Evolutionary conservation across 1,140 invertebrate species (phyloP), one percentile per base, ranked within the genome.

Genomic region (Hypsibius dujardini): DNA sequence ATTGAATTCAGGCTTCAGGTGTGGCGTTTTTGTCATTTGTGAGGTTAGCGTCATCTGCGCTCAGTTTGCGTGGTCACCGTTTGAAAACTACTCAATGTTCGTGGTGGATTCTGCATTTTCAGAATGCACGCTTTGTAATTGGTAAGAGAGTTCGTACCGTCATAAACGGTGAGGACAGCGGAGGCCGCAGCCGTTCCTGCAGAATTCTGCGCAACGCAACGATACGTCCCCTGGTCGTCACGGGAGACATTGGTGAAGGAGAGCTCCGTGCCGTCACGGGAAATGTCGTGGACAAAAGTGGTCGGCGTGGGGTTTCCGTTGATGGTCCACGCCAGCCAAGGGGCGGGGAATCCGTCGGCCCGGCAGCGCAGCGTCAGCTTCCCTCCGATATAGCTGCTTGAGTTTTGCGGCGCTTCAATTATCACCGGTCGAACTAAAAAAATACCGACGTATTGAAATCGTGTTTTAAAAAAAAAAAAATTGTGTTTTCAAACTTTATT

Each of bases 151-250:
- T 56, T n/a, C n/a, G 7, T 56, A 56, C 50, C 50, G 50, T 56
- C 59, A 45, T n/a, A 28, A 42, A 75, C 71, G 46, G 40, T 59
- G 46, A 75, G 59, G 2, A 46, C 45, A 1, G 69, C 72, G 56
- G 46, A 46, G 1, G 74, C 47, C 7, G 47, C 45, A 1, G 67
- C 70, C 7, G 70, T 69, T 14, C 74, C 74, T 42, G 74, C 75
- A 14, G 72, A 72, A 73, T 78, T 78, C 69, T 76, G 75, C 28
- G 77, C 76, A 46, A 75, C 72, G 72, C 78, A 78, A 70, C 78
- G 76, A 73, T 79, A 79, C 60, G 72, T 74, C 7, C 77, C 78
- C 40, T 74, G 75, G 71, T 79, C 78, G 28, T 69, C 71, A 12
- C 69, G 50, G 15, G 72, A 73, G 1, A 77, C 74, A 70, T 74